Conservation (phyloP, 2,888 invertebrate genomes). For the Mythimna ferrago region DNA sequence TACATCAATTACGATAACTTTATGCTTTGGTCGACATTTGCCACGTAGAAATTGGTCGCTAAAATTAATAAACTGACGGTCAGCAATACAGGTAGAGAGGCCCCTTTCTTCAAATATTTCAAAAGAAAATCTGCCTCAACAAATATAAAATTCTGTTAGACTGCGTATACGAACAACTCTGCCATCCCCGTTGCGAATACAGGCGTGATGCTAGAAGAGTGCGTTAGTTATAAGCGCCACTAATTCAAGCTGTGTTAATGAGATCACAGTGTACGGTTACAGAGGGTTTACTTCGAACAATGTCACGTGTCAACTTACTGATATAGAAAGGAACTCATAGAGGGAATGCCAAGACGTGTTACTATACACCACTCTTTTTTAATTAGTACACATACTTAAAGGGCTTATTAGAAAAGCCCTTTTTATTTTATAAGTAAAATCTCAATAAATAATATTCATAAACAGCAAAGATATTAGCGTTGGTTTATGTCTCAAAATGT, state of each 20-base stretch:
- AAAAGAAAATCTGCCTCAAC: background rate
- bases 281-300: slow-evolving; percentile 6
- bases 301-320: background rate
- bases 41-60: background rate
- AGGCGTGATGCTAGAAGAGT: slow-evolving; percentile 27
- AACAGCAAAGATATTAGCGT: too few species aligned
- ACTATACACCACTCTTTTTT: too few species aligned
- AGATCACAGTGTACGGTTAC: slow-evolving; percentile 21
- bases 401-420: too few species aligned
- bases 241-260: slow-evolving; percentile 52
- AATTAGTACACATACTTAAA: too few species aligned
- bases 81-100: background rate
- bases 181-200: background rate
- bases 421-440: too few species aligned
- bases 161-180: slow-evolving; percentile 8
- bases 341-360: background rate
- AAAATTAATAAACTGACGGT: background rate
- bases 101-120: too few species aligned
- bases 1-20: background rate
- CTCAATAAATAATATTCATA: too few species aligned
- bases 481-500: too few species aligned
- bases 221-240: slow-evolving; percentile 44
- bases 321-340: background rate
- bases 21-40: background rate
- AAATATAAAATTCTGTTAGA: background rate